Conservation (phyloP, 2,888 invertebrate species). For the Monochamus alternatus region DNA sequence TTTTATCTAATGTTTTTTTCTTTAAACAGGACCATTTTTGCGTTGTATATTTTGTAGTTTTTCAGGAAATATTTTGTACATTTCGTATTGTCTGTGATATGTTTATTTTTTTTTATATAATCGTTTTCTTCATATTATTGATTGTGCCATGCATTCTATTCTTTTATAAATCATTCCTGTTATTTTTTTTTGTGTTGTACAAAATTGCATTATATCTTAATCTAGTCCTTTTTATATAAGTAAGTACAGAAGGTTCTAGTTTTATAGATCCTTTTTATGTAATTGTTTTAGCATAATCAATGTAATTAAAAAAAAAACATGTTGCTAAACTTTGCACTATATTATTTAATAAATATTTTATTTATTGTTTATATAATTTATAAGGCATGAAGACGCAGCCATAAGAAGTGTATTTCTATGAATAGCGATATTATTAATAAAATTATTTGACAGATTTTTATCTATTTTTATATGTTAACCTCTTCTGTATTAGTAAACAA, state of each 20-base stretch:
- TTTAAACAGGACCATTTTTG: constrained; percentile 45
- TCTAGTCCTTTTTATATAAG: constrained; percentile 26
- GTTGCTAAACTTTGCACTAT: constrained; percentile 23
- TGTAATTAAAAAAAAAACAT: constrained; percentile 5
- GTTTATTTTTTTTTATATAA: background rate
- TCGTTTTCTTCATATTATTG: too few relatives aligned
- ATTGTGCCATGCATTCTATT: background rate
- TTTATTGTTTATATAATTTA: constrained; percentile 24
- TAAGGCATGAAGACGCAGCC: constrained; percentile 6
- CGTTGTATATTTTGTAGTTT: constrained; percentile 41
- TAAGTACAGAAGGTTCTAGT: constrained; percentile 46
- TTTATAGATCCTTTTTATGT: constrained; percentile 48
- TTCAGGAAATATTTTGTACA: background rate
- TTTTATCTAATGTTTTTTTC: too few relatives aligned
- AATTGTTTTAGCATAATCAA: constrained; percentile 40
- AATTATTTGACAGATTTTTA: constrained; percentile 26
- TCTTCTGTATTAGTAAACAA: too few relatives aligned
- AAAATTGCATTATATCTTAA: constrained; percentile 1
- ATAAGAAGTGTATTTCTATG: constrained; percentile 30
- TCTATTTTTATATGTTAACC: too few relatives aligned
- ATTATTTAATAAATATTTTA: constrained; percentile 9
- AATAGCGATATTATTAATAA: constrained; percentile 35
- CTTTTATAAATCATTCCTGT: constrained; percentile 9
- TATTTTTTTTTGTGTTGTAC: background rate
- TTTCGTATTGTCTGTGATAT: background rate